A percentile compares a stretch with the other conserved stretches of the same genome.
Evolutionary conservation across 2,888 invertebrate species (phyloP).

Genomic region (Scaptomyza cyrtandrae): DNA sequence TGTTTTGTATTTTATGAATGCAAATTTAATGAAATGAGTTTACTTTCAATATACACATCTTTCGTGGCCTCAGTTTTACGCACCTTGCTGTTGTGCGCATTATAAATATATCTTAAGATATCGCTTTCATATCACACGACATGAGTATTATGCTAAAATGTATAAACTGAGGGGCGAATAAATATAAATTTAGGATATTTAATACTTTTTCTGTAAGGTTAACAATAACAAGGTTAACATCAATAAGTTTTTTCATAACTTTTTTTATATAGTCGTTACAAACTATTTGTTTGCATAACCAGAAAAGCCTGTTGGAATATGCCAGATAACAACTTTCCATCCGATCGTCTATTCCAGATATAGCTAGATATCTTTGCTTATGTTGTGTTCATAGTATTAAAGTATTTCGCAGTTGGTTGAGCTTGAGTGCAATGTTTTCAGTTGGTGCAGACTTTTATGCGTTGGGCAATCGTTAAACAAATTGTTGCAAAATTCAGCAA

Average conservation of each 20-base stretch:
- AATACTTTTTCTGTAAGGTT: neutral
- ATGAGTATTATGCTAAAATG: neutral
- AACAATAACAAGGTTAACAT: too few relatives aligned
- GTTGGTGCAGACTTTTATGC: neutral
- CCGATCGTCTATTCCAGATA: too few relatives aligned
- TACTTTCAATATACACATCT: neutral
- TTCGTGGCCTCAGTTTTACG: neutral
- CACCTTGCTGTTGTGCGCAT: neutral
- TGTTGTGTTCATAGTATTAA: neutral
- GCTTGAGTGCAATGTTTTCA: neutral
- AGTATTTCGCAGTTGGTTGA: neutral
- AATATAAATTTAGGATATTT: slow-evolving; percentile 8
- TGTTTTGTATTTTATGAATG: slow-evolving; percentile 6
- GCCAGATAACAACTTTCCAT: too few relatives aligned
- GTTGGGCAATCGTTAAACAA: slow-evolving; percentile 57
- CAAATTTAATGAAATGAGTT: slow-evolving; percentile 23
- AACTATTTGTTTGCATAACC: neutral
- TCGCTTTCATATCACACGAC: neutral
- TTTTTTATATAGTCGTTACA: neutral
- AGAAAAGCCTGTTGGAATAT: neutral
- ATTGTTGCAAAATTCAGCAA: slow-evolving; percentile 75
- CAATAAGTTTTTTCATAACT: neutral
- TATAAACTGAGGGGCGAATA: neutral
- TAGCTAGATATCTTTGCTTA: too few relatives aligned
- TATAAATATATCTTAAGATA: neutral